Base-by-base conservation (phyloP, 2,888 invertebrate genomes). In the Caenorhabditis wallacei region DNA sequence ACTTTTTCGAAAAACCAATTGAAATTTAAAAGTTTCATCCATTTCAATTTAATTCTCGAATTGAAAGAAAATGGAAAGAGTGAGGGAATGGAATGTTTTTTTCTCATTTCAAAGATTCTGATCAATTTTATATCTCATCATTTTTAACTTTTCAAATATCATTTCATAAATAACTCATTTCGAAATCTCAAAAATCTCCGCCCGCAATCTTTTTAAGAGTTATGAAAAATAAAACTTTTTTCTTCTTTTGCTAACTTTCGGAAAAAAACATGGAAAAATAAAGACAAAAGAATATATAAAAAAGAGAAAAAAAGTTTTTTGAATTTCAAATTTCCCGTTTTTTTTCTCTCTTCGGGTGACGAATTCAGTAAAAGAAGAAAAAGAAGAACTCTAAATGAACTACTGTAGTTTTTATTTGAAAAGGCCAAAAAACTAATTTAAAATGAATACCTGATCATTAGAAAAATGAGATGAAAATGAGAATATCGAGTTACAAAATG, bases 251-350 rank as follows among this genome's bases (percentile, higher is more conserved):
- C 40, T 61, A 11, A 13, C 30, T 30, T 30, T 8, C 8, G 30
- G 8, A 30, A 30, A 46, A 18, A n/a, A 22, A 48, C 30, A 48
- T 48, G 51, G 35, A 18, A 35, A 30, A 43, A 11, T 18, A 24
- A 26, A 18, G 51, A 64, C 35, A 64, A 64, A 64, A 51, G 48
- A 51, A 64, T 51, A 64, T 11, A 51, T 64, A 51, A 48, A 18
- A 43, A 16, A 40, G n/a, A n/a, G n/a, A n/a, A 2, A 22, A 61
- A 16, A 11, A 0, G 46, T 63, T 48, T 48, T 64, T 51, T 26
- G 43, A 61, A 46, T 61, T 61, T 26, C 43, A 26, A 61, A 61
- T 61, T 43, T 35, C 26, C 3, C 10, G 4, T 30, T 57, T 18
- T 30, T n/a, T 16, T 26, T 56, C 11, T 30, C 30, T 30, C 30